Evolutionary conservation across 2,888 invertebrate genomes (phyloP), one percentile per base, ranked within the genome.

Genomic region (Athripsodes cinereus): DNA sequence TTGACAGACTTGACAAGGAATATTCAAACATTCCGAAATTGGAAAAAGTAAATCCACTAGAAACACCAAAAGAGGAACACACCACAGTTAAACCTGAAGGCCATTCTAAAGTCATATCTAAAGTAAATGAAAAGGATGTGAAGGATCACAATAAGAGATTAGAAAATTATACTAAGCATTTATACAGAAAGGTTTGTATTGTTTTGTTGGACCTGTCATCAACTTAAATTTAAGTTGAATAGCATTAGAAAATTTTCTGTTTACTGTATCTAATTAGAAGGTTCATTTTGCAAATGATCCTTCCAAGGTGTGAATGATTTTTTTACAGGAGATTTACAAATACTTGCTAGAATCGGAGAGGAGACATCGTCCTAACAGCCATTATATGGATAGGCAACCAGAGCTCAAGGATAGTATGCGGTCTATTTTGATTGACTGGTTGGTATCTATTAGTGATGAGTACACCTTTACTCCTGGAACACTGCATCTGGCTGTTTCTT

Each of bases 351-450:
- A 66, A 21, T 54, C 64, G 31, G 71, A 72, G 22, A 52, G 51
- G 6, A 53, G 62, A 22, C 63, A 65, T 16, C 62, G 66, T 59
- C 68, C 69, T 2, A 69, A 67, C 49, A 60, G 68, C 0, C 64
- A 64, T 35, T 73, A 70, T 61, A 72, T 73, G 72, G 51, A 53
- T 2, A 71, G 69, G 64, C 73, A 73, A 60, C 59, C 61, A 2
- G 67, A 70, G 55, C 40, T 73, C 26, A 69, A 58, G 35, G 66
- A 67, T 65, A 65, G 66, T 2, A 71, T 71, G 66, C 65, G 73
- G 53, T 66, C 65, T 21, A 65, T 72, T 49, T 65, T 73, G 10
- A 64, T 73, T 3, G 72, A 73, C 64, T 73, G 73, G 73, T 58
- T 73, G 26, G 68, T 68, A 0, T 65, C 67, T 21, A 71, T 73